These are phyloP conservation scores for Pantelozetes paolii DNA, from an alignment of 2,888 invertebrate species.

Conservation along the genomic window DNA sequence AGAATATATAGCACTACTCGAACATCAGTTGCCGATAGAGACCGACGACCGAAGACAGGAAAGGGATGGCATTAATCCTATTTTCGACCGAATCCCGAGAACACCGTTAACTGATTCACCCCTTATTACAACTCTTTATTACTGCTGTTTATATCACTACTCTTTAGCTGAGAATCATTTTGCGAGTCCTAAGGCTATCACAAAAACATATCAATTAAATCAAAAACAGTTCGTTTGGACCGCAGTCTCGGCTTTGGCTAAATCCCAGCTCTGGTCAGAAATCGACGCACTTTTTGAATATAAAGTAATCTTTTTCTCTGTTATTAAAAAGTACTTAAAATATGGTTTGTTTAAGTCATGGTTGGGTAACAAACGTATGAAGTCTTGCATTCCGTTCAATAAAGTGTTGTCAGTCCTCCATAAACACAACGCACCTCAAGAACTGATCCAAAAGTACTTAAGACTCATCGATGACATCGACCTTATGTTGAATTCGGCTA, in stretches of 20 bases:
- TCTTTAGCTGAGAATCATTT: conserved; percentile 44
- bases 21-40: conserved; percentile 44
- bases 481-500: conserved; percentile 39
- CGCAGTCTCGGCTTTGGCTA: conserved; percentile 43
- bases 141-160: conserved; percentile 45
- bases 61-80: not conserved
- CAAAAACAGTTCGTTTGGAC: conserved; percentile 46
- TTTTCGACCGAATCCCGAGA: conserved; percentile 37
- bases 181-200: conserved; percentile 44
- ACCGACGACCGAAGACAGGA: conserved; percentile 34
- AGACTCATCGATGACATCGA: conserved; percentile 43
- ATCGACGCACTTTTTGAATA: conserved; percentile 44
- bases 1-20: conserved; percentile 41
- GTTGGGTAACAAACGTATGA: conserved; percentile 43
- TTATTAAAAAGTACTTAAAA: not conserved
- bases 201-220: conserved; percentile 43
- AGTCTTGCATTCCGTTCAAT: conserved; percentile 42
- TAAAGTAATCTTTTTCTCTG: conserved; percentile 39
- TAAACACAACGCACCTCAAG: conserved; percentile 43
- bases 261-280: conserved; percentile 42
- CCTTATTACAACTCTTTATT: conserved; percentile 43
- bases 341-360: conserved; percentile 38
- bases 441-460: conserved; percentile 42
- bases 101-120: conserved; percentile 38
- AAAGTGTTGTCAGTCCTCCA: conserved; percentile 41